Percentiles rank a stretch among this genome's conserved stretches.
Evolutionary conservation across 2,888 invertebrate genomes (phyloP).

Genomic region (Synanthedon formicaeformis): DNA sequence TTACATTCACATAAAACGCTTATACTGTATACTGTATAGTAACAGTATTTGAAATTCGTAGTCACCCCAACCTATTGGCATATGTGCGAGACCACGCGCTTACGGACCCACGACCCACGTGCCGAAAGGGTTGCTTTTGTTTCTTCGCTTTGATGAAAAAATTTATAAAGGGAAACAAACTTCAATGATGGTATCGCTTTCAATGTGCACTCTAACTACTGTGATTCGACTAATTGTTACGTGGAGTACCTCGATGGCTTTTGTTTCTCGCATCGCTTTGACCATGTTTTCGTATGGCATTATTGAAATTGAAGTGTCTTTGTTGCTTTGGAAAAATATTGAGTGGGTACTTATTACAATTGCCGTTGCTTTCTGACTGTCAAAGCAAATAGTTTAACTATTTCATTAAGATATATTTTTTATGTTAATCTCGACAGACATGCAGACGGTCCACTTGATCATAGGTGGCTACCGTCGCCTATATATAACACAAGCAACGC

Average conservation of each 20-base stretch:
- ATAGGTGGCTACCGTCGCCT: no score
- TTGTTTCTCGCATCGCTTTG: slow-evolving; percentile 58
- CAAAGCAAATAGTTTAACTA: no score
- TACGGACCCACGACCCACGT: slow-evolving; percentile 29
- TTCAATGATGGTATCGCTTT: slow-evolving; percentile 60
- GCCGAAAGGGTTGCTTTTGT: slow-evolving; percentile 58
- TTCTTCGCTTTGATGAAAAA: slow-evolving; percentile 36
- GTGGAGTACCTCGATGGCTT: slow-evolving; percentile 35
- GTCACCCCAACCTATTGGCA: slow-evolving; percentile 31
- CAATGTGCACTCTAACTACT: slow-evolving; percentile 57
- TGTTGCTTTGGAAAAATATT: slow-evolving; percentile 12
- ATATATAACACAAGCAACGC: no score
- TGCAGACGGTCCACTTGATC: no score
- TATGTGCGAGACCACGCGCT: slow-evolving; percentile 16
- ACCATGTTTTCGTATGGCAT: slow-evolving; percentile 50
- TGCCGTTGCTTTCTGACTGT: neutral
- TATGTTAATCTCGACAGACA: no score
- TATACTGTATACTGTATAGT: neutral
- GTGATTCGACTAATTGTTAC: slow-evolving; percentile 62
- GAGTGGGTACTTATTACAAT: neutral
- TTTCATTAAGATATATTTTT: no score
- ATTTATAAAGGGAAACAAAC: slow-evolving; percentile 22
- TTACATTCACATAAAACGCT: neutral
- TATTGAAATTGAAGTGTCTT: slow-evolving; percentile 54
- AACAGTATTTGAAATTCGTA: neutral